Percentiles rank a stretch among this genome's conserved stretches.
phyloP scores from a whole-genome alignment of 2,888 invertebrate genomes.

The Acleris holmiana region DNA sequence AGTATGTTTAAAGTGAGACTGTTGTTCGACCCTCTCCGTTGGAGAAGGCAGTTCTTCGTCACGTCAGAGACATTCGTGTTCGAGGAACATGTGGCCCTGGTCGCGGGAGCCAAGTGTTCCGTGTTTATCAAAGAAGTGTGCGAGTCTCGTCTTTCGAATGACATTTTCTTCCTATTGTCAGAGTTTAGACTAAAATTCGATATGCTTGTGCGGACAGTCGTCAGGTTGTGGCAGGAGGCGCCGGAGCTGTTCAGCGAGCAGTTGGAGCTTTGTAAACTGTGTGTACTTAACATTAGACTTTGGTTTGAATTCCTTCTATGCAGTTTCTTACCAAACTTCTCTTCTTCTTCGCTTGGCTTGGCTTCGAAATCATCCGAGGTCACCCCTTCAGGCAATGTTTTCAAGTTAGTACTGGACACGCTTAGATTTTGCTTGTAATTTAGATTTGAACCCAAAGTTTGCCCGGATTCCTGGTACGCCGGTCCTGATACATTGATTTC shows the following conservation, averaged over 20 bases:
- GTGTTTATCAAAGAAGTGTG: constrained; percentile 91
- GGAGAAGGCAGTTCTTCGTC: constrained; percentile 87
- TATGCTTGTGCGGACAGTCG: constrained; percentile 73
- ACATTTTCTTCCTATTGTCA: constrained; percentile 84
- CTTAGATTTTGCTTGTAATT: constrained; percentile 86
- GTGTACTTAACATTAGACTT: constrained; percentile 83
- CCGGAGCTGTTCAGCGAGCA: constrained; percentile 76
- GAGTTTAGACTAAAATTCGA: constrained; percentile 78
- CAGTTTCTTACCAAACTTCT: constrained; percentile 75
- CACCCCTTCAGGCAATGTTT: constrained; percentile 89
- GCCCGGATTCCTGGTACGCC: constrained; percentile 59
- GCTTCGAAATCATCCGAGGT: constrained; percentile 86
- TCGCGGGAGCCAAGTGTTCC: constrained; percentile 70
- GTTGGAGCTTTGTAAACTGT: constrained; percentile 82
- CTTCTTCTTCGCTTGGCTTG: constrained; percentile 70
- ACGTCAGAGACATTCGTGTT: constrained; percentile 71
- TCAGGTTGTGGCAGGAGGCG: constrained; percentile 72
- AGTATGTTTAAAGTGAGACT: constrained; percentile 92
- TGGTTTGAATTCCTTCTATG: constrained; percentile 86
- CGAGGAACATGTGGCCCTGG: constrained; percentile 78
- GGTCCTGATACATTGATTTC: constrained; percentile 68
- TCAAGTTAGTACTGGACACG: constrained; percentile 88
- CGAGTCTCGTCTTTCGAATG: constrained; percentile 93
- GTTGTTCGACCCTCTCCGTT: constrained; percentile 93
- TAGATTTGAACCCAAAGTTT: constrained; percentile 80